Conservation (phyloP, 2,797 vertebrate species). For the Karalla daura region DNA sequence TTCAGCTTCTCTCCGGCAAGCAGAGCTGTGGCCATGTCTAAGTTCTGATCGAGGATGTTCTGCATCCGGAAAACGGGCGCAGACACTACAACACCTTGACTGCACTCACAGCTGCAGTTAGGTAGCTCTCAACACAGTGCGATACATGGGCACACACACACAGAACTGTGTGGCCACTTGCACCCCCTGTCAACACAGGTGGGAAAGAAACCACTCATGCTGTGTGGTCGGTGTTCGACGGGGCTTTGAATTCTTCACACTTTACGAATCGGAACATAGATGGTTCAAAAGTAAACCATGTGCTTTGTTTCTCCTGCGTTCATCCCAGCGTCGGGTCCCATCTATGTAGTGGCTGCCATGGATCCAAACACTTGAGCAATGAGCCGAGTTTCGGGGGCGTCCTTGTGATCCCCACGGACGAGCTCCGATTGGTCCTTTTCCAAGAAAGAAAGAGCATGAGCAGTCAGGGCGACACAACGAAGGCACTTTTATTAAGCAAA, state of each 20-base stretch:
- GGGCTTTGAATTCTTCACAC: conserved; percentile 13
- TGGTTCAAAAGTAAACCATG: conserved; percentile 26
- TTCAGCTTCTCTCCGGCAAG: conserved; percentile 98
- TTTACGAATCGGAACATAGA: conserved; percentile 19
- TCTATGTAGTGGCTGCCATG: conserved; percentile 29
- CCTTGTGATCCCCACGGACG: conserved; percentile 39
- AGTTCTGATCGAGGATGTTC: conserved; percentile 97
- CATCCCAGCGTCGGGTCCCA: conserved; percentile 36
- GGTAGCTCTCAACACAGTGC: conserved; percentile 29
- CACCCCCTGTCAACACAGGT: conserved; percentile 55
- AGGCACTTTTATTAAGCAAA: conserved; percentile 1
- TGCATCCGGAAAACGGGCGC: conserved; percentile 88
- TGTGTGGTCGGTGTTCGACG: conserved; percentile 24
- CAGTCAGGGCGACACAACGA: conserved; percentile 1
- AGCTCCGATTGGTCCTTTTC: conserved; percentile 38
- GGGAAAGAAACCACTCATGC: conserved; percentile 30
- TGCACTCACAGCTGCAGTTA: conserved; percentile 51
- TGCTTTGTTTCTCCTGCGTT: conserved; percentile 1
- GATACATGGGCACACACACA: conserved; percentile 15
- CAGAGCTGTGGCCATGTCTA: conserved; percentile 99
- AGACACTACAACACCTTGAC: conserved; percentile 30
- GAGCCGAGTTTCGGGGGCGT: conserved; percentile 52
- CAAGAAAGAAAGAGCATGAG: conserved; percentile 61
- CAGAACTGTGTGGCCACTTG: conserved; percentile 37
- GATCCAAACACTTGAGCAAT: conserved; percentile 57